Percentiles rank a stretch among this genome's conserved stretches.
phyloP scores from a whole-genome alignment of 2,797 vertebrate species.

The Aselliscus stoliczkanus region DNA sequence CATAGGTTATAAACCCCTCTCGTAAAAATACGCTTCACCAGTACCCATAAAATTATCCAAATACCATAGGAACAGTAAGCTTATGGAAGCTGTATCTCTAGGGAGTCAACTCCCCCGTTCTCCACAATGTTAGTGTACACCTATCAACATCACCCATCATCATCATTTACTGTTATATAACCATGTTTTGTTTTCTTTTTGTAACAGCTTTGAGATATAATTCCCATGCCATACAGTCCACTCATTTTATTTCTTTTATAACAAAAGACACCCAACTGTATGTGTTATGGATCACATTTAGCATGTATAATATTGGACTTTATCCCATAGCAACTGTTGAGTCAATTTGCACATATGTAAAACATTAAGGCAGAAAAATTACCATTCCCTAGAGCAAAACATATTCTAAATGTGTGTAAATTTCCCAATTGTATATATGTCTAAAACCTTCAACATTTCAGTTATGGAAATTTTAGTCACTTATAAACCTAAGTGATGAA shows the following conservation, averaged over 20 bases:
- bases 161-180: neutral
- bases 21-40: neutral
- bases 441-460: neutral
- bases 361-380: slow-evolving; percentile 24
- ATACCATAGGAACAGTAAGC: neutral
- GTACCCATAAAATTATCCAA: neutral
- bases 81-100: neutral
- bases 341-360: neutral
- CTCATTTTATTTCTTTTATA: slow-evolving; percentile 16
- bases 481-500: neutral
- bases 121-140: neutral
- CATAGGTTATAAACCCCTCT: neutral
- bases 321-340: neutral
- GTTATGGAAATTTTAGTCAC: slow-evolving; percentile 15
- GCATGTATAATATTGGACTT: slow-evolving; percentile 44
- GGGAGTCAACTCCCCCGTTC: neutral
- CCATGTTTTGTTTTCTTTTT: neutral
- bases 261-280: slow-evolving; percentile 27
- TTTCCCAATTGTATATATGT: neutral
- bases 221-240: neutral
- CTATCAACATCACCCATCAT: neutral
- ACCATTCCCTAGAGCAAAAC: slow-evolving; percentile 20
- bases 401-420: neutral
- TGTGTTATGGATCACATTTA: neutral
- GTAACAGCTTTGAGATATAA: slow-evolving; percentile 27